Conservation (phyloP, 2,113 vertebrate genomes). For the Brachyistius frenatus region DNA sequence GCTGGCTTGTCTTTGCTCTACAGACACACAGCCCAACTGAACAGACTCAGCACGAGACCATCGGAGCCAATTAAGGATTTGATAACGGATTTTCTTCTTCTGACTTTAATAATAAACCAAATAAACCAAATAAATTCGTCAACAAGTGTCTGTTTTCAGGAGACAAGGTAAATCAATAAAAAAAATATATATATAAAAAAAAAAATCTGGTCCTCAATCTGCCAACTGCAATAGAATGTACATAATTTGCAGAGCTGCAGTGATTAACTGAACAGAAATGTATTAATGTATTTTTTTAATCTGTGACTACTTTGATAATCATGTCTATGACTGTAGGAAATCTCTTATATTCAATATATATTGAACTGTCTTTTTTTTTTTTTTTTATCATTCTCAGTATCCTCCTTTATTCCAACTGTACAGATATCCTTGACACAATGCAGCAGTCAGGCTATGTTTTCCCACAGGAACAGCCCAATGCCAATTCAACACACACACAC, state of each 20-base stretch:
- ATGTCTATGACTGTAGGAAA: neutral
- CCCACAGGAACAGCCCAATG: constrained; percentile 37
- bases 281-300: too few relatives aligned
- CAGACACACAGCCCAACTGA: neutral
- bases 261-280: neutral
- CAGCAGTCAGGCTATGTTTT: constrained; percentile 41
- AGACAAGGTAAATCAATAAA: neutral
- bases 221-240: neutral
- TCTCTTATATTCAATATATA: neutral
- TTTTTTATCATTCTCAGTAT: constrained; percentile 1
- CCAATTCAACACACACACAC: constrained; percentile 25
- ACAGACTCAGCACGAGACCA: neutral
- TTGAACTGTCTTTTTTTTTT: neutral
- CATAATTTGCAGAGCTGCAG: neutral
- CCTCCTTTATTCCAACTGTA: constrained; percentile 9
- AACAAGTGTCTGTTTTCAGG: constrained; percentile 9
- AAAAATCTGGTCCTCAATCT: neutral
- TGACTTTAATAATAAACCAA: constrained; percentile 6
- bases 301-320: too few relatives aligned
- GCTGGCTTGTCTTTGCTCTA: constrained; percentile 21
- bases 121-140: neutral
- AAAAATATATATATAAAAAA: neutral
- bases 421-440: constrained; percentile 30
- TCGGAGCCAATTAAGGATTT: constrained; percentile 37
- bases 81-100: neutral